phyloP scores from a whole-genome alignment of 2,797 vertebrate genomes.

The Gadopsis marmoratus region DNA sequence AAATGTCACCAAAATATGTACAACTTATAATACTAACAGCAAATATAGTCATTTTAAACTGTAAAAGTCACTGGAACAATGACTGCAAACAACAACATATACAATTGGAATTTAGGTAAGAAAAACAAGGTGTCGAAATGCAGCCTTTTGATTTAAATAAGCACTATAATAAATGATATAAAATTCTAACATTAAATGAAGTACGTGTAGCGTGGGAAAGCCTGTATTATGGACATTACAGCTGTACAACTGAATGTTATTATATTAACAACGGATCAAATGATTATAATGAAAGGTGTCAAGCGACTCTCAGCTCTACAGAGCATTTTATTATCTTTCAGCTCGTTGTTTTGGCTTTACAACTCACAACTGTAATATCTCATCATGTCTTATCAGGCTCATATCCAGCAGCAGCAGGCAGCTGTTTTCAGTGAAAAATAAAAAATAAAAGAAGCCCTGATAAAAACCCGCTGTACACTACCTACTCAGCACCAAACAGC shows the following conservation, averaged over 20 bases:
- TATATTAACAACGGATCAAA: conserved; percentile 1
- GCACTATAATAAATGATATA: background rate
- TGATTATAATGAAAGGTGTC: background rate
- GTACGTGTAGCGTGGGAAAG: background rate
- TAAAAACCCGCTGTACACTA: background rate
- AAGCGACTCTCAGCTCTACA: background rate
- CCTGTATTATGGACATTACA: background rate
- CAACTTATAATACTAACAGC: background rate
- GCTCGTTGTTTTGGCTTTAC: background rate
- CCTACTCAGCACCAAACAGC: background rate
- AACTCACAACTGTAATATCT: background rate
- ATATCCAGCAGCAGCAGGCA: background rate
- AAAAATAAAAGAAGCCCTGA: background rate
- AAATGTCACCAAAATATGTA: background rate
- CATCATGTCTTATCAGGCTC: background rate
- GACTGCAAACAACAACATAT: background rate
- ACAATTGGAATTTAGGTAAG: background rate
- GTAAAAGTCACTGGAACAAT: background rate
- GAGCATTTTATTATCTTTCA: background rate
- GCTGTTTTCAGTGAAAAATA: background rate
- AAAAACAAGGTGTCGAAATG: background rate
- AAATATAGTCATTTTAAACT: background rate
- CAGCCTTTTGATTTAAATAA: background rate
- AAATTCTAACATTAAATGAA: background rate
- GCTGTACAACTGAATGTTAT: background rate